Evolutionary conservation across 2,113 vertebrate species (phyloP).

Genomic region (Numida meleagris): DNA sequence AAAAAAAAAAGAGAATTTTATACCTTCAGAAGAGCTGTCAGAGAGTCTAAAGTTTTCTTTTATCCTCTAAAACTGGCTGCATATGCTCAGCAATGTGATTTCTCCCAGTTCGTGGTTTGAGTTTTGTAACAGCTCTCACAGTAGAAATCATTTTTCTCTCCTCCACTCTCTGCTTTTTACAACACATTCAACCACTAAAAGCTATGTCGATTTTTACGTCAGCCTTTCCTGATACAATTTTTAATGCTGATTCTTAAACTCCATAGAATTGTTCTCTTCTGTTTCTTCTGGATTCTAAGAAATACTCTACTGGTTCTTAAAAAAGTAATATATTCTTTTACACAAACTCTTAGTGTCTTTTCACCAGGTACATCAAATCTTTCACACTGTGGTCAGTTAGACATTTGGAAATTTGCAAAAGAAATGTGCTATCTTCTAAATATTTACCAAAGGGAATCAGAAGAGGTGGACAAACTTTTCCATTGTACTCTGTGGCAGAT

Average conservation of each 20-base stretch:
- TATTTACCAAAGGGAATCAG: neutral
- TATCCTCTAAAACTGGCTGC: constrained; percentile 9
- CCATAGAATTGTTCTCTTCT: neutral
- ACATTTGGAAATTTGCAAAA: neutral
- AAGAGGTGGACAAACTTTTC: neutral
- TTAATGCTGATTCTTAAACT: constrained; percentile 17
- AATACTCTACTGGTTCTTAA: neutral
- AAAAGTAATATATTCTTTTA: neutral
- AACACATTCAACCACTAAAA: constrained; percentile 7
- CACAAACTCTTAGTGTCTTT: neutral
- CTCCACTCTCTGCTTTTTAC: constrained; percentile 18
- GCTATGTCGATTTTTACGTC: constrained; percentile 7
- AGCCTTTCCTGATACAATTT: neutral
- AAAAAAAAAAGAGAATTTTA: neutral
- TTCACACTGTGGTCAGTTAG: neutral
- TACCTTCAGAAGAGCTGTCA: constrained; percentile 8
- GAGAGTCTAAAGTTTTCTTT: constrained; percentile 3
- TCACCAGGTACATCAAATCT: neutral
- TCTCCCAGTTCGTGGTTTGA: constrained; percentile 21
- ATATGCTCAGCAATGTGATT: constrained; percentile 16
- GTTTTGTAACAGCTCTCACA: constrained; percentile 28
- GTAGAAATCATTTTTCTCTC: constrained; percentile 26
- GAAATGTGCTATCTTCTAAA: neutral
- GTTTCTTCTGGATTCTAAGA: neutral
- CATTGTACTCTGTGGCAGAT: neutral